phyloP scores from a whole-genome alignment of 2,888 invertebrate species.

The Ennomos fuscantarius region DNA sequence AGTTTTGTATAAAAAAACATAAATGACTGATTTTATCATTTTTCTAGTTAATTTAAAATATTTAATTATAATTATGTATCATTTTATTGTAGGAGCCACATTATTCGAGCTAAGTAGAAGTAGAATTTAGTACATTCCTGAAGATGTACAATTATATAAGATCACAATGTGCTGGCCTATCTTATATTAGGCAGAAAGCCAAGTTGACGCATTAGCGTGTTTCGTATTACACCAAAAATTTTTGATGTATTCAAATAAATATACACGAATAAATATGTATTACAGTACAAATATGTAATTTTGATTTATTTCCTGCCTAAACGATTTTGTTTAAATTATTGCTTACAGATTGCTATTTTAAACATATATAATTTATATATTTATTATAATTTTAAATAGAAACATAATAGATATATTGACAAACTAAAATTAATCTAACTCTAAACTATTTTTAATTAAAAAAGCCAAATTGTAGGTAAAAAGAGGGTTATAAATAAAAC shows the following conservation, averaged over 20 bases:
- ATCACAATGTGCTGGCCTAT: conserved; percentile 64
- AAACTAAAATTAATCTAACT: no score
- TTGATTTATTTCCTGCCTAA: conserved; percentile 18
- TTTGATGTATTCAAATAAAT: conserved; percentile 80
- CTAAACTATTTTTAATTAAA: no score
- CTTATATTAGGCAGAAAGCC: conserved; percentile 57
- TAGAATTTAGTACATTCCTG: conserved; percentile 80
- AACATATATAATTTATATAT: no score
- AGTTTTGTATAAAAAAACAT: conserved; percentile 60
- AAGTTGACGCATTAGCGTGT: conserved; percentile 64
- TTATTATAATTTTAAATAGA: no score
- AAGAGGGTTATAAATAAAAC: no score
- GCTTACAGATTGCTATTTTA: no score
- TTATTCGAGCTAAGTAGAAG: conserved; percentile 64
- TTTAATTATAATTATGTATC: conserved; percentile 59
- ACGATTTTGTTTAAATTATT: not conserved
- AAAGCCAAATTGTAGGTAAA: no score
- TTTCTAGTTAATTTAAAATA: conserved; percentile 69
- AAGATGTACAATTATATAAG: conserved; percentile 74
- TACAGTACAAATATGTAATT: conserved; percentile 45
- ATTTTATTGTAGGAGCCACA: conserved; percentile 29
- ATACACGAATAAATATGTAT: conserved; percentile 77
- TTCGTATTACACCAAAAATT: conserved; percentile 80
- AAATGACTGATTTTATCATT: conserved; percentile 78
- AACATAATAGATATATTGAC: no score